Conservation (phyloP, 2,888 invertebrate genomes). For the Microdon myrmicae region DNA sequence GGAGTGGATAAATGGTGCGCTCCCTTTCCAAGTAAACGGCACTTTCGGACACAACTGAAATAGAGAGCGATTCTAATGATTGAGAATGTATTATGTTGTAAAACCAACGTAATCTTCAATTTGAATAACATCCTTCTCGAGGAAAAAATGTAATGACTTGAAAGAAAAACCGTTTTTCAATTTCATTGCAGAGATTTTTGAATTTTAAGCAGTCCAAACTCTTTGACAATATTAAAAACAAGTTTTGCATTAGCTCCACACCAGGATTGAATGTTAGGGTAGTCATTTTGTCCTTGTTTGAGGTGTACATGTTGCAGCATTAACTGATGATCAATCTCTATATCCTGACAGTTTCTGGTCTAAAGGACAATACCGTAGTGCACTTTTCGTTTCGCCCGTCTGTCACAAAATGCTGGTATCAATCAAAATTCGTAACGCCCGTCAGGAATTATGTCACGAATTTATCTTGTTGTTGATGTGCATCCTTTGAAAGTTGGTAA, state of each 20-base stretch:
- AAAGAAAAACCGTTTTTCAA: too few relatives aligned
- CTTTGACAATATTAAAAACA: conserved; percentile 35
- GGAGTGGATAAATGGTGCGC: too few relatives aligned
- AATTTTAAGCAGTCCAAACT: too few relatives aligned
- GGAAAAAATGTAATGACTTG: too few relatives aligned
- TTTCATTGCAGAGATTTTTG: too few relatives aligned
- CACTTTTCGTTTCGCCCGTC: conserved; percentile 29
- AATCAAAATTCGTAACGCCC: conserved; percentile 49
- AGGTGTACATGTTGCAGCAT: conserved; percentile 15
- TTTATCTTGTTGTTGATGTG: conserved; percentile 29
- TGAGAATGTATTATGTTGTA: too few relatives aligned
- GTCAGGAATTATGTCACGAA: conserved; percentile 48
- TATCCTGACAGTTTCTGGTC: conserved; percentile 22
- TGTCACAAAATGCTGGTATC: conserved; percentile 20
- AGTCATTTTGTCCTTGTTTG: conserved; percentile 1
- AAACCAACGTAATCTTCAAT: too few relatives aligned
- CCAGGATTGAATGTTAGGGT: conserved; percentile 37
- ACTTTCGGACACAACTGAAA: too few relatives aligned
- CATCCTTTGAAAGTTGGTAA: conserved; percentile 3
- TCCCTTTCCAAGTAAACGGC: too few relatives aligned
- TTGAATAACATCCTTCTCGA: too few relatives aligned
- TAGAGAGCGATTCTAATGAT: too few relatives aligned
- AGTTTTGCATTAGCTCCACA: conserved; percentile 39
- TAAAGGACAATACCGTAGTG: conserved; percentile 24
- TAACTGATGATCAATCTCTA: conserved; percentile 38